Percentiles rank a stretch among this genome's conserved stretches.
Conservation (phyloP, 2,113 vertebrate genomes). For the Peromyscus maniculatus region DNA sequence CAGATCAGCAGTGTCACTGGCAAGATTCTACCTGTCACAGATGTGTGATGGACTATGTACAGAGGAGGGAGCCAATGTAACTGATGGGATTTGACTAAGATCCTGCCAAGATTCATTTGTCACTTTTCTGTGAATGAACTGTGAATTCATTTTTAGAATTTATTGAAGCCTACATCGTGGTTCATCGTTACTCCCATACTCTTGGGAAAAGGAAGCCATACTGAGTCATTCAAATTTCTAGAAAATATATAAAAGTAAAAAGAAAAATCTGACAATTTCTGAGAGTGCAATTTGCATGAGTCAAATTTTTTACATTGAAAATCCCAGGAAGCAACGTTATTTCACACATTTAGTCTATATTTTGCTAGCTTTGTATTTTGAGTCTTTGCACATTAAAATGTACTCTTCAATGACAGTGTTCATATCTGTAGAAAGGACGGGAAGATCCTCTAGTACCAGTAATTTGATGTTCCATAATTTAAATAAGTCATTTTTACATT, state of each 20-base stretch:
- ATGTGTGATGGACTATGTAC: neutral
- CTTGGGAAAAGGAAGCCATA: neutral
- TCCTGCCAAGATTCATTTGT: constrained; percentile 46
- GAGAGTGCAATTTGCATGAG: neutral
- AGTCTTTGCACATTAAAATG: neutral
- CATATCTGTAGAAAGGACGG: neutral
- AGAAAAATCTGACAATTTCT: constrained; percentile 1
- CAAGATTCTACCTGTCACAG: neutral
- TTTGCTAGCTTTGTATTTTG: neutral
- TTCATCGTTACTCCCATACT: constrained; percentile 11
- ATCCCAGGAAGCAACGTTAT: neutral
- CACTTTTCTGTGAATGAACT: neutral
- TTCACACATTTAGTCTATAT: neutral
- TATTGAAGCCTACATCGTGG: neutral
- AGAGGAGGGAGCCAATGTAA: neutral
- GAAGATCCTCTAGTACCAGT: accelerated
- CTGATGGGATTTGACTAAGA: neutral
- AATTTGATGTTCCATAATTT: neutral
- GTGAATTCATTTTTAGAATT: constrained; percentile 48
- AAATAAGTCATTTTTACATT: neutral
- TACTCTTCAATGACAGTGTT: neutral
- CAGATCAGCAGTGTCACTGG: neutral
- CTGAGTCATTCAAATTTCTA: neutral
- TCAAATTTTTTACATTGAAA: neutral
- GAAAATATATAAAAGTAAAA: neutral